Evolutionary conservation across 1,140 invertebrate genomes (phyloP).

Genomic region (Lasioglossum albipes): DNA sequence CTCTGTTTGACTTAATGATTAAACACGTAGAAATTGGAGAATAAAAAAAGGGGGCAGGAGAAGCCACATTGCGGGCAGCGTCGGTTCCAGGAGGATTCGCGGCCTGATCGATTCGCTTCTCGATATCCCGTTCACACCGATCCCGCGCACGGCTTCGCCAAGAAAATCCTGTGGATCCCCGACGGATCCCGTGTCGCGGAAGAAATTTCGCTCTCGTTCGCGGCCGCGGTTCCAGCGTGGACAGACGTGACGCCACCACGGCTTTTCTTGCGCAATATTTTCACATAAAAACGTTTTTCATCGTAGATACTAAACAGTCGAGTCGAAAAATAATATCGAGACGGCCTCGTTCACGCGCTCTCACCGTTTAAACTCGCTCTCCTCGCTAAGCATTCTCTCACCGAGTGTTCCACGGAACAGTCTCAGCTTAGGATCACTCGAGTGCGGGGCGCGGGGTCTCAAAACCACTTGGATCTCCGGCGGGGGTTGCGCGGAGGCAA

Average conservation of each 20-base stretch:
- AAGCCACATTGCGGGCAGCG: slow-evolving; percentile 60
- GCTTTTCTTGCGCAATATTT: slow-evolving; percentile 67
- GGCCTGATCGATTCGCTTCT: not conserved
- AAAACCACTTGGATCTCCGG: slow-evolving; percentile 22
- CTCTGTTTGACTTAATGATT: slow-evolving; percentile 69
- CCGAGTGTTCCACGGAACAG: slow-evolving; percentile 40
- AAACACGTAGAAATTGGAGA: slow-evolving; percentile 77
- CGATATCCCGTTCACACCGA: too few relatives aligned
- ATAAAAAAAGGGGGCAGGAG: slow-evolving; percentile 72
- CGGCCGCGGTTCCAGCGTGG: slow-evolving; percentile 21
- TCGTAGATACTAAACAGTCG: slow-evolving; percentile 73
- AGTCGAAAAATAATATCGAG: slow-evolving; percentile 77
- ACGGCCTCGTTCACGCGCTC: slow-evolving; percentile 53
- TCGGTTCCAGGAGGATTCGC: slow-evolving; percentile 26
- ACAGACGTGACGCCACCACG: slow-evolving; percentile 23
- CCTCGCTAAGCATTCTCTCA: slow-evolving; percentile 31
- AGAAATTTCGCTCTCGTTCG: not conserved
- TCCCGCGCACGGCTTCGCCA: too few relatives aligned
- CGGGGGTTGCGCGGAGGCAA: not conserved
- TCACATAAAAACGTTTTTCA: slow-evolving; percentile 74
- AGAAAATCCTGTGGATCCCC: too few relatives aligned
- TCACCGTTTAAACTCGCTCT: slow-evolving; percentile 28
- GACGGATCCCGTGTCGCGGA: too few relatives aligned
- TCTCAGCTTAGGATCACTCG: slow-evolving; percentile 56
- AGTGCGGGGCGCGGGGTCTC: slow-evolving; percentile 23